phyloP scores from a whole-genome alignment of 2,797 vertebrate genomes.

The Malurus splendens region DNA sequence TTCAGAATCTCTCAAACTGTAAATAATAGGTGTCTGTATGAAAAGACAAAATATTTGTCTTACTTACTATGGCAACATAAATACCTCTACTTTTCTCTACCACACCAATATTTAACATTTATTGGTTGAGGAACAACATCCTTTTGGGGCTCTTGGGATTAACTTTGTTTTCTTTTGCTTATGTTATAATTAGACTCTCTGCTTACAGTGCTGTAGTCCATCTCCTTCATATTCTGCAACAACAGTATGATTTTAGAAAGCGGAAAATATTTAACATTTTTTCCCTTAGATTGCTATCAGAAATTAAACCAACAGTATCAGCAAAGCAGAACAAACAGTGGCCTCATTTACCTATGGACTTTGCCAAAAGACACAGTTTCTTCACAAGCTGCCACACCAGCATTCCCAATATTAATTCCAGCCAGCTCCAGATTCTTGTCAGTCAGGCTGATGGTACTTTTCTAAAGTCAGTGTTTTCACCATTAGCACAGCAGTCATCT shows the following conservation, averaged over 20 bases:
- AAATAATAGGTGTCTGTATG: background rate
- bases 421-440: background rate
- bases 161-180: constrained; percentile 18
- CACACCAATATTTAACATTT: background rate
- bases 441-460: background rate
- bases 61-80: background rate
- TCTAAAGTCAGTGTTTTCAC: background rate
- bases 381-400: background rate
- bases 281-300: constrained; percentile 18
- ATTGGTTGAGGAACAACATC: background rate
- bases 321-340: constrained; percentile 22
- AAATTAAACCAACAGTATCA: constrained; percentile 8
- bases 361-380: constrained; percentile 37
- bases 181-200: background rate
- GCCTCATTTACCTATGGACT: background rate
- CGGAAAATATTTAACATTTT: constrained; percentile 39
- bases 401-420: background rate
- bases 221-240: background rate
- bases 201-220: background rate
- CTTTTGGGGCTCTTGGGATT: background rate
- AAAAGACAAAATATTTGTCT: background rate
- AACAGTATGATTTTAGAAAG: constrained; percentile 23
- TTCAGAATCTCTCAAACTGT: background rate
- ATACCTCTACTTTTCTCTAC: background rate
- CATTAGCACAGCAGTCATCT: background rate